phyloP scores from a whole-genome alignment of 2,797 vertebrate species.

The Chaetodon trifasciatus region DNA sequence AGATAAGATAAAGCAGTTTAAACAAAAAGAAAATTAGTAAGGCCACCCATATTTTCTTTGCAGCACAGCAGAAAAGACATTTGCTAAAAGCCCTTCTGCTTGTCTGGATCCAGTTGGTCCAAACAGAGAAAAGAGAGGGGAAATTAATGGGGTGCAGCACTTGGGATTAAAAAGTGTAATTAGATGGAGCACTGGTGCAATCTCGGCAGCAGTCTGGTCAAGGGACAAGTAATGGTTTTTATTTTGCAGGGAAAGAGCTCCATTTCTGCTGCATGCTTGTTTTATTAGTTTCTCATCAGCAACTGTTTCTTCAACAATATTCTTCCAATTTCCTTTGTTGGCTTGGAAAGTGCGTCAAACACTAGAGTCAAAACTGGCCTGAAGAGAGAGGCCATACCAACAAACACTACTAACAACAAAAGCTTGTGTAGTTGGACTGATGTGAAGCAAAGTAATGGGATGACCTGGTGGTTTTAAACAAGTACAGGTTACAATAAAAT shows the following conservation, averaged over 20 bases:
- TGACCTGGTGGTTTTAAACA: constrained; percentile 31
- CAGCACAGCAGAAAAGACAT: constrained; percentile 42
- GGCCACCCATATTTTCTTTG: constrained; percentile 37
- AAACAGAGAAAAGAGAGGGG: constrained; percentile 45
- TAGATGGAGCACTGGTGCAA: constrained; percentile 57
- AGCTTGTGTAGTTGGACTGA: neutral
- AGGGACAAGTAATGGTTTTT: constrained; percentile 47
- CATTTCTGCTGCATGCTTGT: constrained; percentile 37
- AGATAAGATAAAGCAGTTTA: constrained; percentile 61
- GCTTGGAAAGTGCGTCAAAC: constrained; percentile 31
- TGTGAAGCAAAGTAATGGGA: constrained; percentile 28
- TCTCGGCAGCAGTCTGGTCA: constrained; percentile 51
- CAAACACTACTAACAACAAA: constrained; percentile 23
- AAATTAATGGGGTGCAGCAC: constrained; percentile 66
- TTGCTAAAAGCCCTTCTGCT: constrained; percentile 41
- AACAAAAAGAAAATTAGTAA: constrained; percentile 46
- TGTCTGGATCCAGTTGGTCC: constrained; percentile 50
- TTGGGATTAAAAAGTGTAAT: constrained; percentile 70
- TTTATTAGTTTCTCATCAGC: constrained; percentile 44
- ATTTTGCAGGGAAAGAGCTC: constrained; percentile 48
- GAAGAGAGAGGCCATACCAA: neutral
- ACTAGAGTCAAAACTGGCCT: neutral
- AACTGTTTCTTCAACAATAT: constrained; percentile 28
- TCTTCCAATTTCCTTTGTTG: constrained; percentile 18
- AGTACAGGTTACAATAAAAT: constrained; percentile 26